These are phyloP conservation scores for Xylocopa sonorina DNA, from an alignment of 1,140 invertebrate species.

Conservation along the genomic window DNA sequence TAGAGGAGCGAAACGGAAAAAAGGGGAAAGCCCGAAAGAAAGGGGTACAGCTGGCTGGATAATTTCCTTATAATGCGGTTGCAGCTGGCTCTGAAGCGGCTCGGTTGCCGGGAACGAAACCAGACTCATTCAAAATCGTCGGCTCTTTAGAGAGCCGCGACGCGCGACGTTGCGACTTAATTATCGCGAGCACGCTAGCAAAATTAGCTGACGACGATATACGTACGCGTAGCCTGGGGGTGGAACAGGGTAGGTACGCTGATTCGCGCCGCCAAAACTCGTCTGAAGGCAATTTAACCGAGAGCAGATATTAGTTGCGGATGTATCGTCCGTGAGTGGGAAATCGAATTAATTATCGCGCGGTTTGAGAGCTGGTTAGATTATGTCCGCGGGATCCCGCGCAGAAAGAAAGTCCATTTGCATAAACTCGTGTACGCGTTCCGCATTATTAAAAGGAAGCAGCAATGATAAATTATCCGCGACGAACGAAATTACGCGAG, in stretches of 20 bases:
- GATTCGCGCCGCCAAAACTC: neutral
- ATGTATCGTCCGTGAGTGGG: neutral
- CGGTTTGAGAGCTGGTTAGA: too few relatives aligned
- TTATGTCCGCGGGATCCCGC: too few relatives aligned
- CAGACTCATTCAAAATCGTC: conserved; percentile 9
- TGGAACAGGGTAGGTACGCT: neutral
- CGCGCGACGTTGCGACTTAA: conserved; percentile 20
- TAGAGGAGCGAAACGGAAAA: too few relatives aligned
- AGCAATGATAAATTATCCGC: too few relatives aligned
- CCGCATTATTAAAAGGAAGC: too few relatives aligned
- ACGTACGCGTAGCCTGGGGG: neutral
- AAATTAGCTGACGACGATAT: conserved; percentile 28
- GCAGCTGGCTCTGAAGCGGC: neutral
- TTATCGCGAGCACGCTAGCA: conserved; percentile 8
- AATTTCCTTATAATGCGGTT: conserved; percentile 25
- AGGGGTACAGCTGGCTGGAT: neutral
- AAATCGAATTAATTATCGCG: neutral
- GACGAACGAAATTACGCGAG: too few relatives aligned
- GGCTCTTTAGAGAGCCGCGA: neutral
- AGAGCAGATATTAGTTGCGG: neutral
- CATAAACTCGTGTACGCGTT: too few relatives aligned
- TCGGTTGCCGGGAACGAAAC: neutral
- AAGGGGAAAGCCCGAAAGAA: neutral
- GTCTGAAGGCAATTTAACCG: neutral
- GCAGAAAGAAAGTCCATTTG: too few relatives aligned